These are phyloP conservation scores for Stenolophus ochropezus DNA, from an alignment of 2,888 invertebrate genomes.

Conservation along the genomic window DNA sequence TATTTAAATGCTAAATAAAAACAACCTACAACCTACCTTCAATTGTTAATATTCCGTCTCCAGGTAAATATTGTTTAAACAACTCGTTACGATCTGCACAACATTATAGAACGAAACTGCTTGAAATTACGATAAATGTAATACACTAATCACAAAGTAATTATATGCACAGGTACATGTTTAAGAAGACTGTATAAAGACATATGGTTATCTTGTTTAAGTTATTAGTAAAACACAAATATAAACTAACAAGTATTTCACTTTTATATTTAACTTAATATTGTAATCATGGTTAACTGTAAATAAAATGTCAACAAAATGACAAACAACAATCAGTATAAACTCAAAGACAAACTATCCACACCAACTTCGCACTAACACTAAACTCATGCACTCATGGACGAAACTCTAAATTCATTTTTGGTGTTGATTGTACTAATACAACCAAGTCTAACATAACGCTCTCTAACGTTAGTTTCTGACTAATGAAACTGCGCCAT, in stretches of 20 bases:
- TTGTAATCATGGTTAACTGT: slow-evolving; percentile 48
- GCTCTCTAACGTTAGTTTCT: neutral
- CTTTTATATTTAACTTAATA: slow-evolving; percentile 16
- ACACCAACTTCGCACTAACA: neutral
- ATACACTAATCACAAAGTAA: slow-evolving; percentile 36
- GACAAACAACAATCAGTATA: slow-evolving; percentile 12
- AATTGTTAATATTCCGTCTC: neutral
- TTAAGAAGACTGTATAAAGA: slow-evolving; percentile 6
- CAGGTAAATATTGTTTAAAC: neutral
- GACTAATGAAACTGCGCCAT: neutral
- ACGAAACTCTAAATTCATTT: neutral
- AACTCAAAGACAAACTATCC: neutral
- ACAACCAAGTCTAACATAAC: neutral
- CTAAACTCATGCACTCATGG: too few species aligned
- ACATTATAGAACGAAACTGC: neutral
- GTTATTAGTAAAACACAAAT: slow-evolving; percentile 13
- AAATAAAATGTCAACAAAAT: slow-evolving; percentile 39
- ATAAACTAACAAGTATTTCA: slow-evolving; percentile 21
- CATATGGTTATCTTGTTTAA: neutral
- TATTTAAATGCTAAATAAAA: too few species aligned
- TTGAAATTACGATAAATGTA: neutral
- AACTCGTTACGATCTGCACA: neutral
- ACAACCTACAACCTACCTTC: neutral
- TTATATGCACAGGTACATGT: slow-evolving; percentile 22
- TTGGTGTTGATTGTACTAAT: slow-evolving; percentile 2